Evolutionary conservation across 2,113 vertebrate genomes (phyloP).

Genomic region (Phocoena phocoena): DNA sequence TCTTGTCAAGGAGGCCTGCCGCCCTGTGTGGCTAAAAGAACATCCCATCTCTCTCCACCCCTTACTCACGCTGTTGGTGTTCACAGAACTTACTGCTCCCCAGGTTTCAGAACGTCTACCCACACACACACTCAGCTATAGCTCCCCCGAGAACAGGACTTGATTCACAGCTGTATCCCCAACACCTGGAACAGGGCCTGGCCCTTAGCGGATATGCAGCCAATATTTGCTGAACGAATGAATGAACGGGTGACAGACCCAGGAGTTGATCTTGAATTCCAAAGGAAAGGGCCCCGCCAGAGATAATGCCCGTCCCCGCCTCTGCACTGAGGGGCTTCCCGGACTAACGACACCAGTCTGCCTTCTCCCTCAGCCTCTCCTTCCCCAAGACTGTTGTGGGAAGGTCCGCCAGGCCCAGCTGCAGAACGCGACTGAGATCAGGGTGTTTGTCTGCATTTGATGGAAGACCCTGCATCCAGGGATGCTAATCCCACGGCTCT

Average conservation of each 20-base stretch:
- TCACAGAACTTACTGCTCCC: not conserved
- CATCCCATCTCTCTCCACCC: not conserved
- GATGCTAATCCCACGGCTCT: not conserved
- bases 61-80: too few species aligned
- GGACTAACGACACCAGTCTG: not conserved
- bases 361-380: too few species aligned
- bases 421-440: rapidly evolving
- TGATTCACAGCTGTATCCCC: too few species aligned
- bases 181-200: not conserved
- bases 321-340: not conserved
- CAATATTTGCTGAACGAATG: not conserved
- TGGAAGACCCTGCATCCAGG: not conserved
- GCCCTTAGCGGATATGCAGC: not conserved
- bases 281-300: not conserved
- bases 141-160: not conserved
- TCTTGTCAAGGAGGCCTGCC: not conserved
- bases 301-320: not conserved
- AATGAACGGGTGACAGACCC: not conserved
- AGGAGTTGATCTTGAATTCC: not conserved
- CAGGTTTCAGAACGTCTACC: too few species aligned
- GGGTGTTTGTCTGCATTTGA: rapidly evolving
- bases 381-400: not conserved
- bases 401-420: not conserved
- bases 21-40: not conserved
- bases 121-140: not conserved